These are phyloP conservation scores for Pachliopta kotzebuea DNA, from an alignment of 2,888 invertebrate genomes.

Conservation along the genomic window DNA sequence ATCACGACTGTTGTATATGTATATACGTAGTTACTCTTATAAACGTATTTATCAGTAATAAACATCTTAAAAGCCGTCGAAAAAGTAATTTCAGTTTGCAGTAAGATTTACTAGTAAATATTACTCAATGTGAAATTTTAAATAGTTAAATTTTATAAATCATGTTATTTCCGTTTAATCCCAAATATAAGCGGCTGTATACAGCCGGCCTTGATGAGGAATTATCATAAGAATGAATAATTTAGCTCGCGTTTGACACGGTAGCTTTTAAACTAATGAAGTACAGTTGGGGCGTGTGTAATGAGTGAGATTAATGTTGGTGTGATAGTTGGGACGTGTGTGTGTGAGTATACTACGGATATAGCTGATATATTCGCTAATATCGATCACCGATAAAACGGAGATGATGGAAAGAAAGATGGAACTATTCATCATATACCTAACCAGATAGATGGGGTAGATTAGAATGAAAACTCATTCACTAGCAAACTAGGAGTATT, in stretches of 20 bases:
- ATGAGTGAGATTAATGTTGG: conserved; percentile 15
- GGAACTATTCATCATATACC: too few relatives aligned
- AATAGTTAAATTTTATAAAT: neutral
- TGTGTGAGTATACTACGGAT: conserved; percentile 1
- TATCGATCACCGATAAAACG: neutral
- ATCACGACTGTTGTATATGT: too few relatives aligned
- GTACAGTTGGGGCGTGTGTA: conserved; percentile 10
- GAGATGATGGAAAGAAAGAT: neutral
- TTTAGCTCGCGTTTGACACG: conserved; percentile 25
- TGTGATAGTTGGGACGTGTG: conserved; percentile 6
- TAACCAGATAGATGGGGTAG: too few relatives aligned
- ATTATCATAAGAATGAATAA: conserved; percentile 29
- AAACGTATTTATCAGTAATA: too few relatives aligned
- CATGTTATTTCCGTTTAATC: conserved; percentile 6
- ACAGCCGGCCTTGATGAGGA: conserved; percentile 20
- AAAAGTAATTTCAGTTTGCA: too few relatives aligned
- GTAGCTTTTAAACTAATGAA: conserved; percentile 28
- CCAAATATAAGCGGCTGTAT: conserved; percentile 13
- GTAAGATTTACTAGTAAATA: too few relatives aligned
- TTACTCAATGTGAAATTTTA: neutral
- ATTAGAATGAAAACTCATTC: too few relatives aligned
- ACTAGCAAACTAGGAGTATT: too few relatives aligned
- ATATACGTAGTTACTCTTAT: too few relatives aligned
- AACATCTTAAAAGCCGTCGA: too few relatives aligned
- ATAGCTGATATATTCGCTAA: neutral